phyloP scores from a whole-genome alignment of 2,797 vertebrate genomes.

The Danio kyathit region DNA sequence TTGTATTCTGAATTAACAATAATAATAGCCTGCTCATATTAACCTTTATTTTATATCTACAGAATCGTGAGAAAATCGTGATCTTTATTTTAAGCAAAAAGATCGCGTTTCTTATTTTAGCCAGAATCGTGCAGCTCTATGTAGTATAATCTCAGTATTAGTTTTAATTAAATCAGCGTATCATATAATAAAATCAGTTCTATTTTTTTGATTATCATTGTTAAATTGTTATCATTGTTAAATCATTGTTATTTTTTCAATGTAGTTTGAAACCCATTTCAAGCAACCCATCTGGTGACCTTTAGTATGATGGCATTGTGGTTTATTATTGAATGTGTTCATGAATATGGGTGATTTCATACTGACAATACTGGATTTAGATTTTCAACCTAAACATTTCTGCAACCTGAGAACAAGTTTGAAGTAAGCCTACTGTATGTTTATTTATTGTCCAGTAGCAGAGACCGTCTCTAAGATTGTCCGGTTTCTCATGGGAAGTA shows the following conservation, averaged over 20 bases:
- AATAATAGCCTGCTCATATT: no score
- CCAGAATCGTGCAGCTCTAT: no score
- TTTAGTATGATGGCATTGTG: neutral
- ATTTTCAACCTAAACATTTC: neutral
- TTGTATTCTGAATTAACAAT: no score
- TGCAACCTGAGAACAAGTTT: neutral
- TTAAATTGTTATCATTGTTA: neutral
- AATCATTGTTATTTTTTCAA: no score
- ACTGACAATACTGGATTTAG: neutral
- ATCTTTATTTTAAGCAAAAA: no score
- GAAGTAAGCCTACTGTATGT: neutral
- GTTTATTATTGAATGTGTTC: neutral
- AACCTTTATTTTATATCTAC: no score
- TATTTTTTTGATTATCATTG: neutral
- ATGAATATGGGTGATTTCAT: no score
- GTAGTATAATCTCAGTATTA: neutral
- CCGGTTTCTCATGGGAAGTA: neutral
- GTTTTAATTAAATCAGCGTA: no score
- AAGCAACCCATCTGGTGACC: neutral
- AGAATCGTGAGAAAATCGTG: no score
- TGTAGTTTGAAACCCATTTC: neutral
- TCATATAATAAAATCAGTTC: no score
- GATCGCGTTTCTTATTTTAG: no score
- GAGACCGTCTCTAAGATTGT: conserved; percentile 2
- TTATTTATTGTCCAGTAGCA: conserved; percentile 2